These are phyloP conservation scores for Euthynnus affinis DNA, from an alignment of 2,797 vertebrate species.

Conservation along the genomic window DNA sequence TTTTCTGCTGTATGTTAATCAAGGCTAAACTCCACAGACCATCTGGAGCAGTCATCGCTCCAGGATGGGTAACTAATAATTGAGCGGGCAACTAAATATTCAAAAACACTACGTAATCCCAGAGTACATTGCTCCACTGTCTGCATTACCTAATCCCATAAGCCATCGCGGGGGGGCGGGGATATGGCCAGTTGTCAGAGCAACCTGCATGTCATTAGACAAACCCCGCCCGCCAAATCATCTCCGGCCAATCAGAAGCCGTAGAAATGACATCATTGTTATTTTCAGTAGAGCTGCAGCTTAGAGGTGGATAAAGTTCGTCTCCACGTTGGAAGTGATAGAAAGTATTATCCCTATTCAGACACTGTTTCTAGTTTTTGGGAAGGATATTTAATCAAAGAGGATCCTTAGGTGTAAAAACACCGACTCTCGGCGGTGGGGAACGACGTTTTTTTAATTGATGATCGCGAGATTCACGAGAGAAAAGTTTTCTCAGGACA, in stretches of 20 bases:
- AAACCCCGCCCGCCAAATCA: slow-evolving; percentile 79
- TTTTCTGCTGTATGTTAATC: neutral
- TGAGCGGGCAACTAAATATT: slow-evolving; percentile 90
- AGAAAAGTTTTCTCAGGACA: slow-evolving; percentile 82
- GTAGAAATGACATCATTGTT: slow-evolving; percentile 97
- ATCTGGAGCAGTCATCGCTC: slow-evolving; percentile 13
- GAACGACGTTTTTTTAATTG: slow-evolving; percentile 27
- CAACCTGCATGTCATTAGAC: slow-evolving; percentile 85
- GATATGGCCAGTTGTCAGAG: slow-evolving; percentile 90
- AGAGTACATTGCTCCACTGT: slow-evolving; percentile 91
- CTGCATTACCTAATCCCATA: slow-evolving; percentile 98
- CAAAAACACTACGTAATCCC: slow-evolving; percentile 98
- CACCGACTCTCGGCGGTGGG: slow-evolving; percentile 29
- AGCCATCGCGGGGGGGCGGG: slow-evolving; percentile 89
- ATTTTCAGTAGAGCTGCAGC: slow-evolving; percentile 95
- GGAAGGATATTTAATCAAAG: slow-evolving; percentile 21
- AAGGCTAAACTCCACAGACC: neutral
- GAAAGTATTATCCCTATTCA: slow-evolving; percentile 83
- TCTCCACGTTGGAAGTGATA: slow-evolving; percentile 93
- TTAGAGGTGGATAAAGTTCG: slow-evolving; percentile 94
- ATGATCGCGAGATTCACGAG: slow-evolving; percentile 28
- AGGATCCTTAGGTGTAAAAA: slow-evolving; percentile 28
- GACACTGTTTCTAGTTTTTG: slow-evolving; percentile 48
- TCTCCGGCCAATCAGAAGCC: slow-evolving; percentile 87
- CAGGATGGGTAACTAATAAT: slow-evolving; percentile 66